phyloP scores from a whole-genome alignment of 2,888 invertebrate genomes.

The Chouioia cunea region DNA sequence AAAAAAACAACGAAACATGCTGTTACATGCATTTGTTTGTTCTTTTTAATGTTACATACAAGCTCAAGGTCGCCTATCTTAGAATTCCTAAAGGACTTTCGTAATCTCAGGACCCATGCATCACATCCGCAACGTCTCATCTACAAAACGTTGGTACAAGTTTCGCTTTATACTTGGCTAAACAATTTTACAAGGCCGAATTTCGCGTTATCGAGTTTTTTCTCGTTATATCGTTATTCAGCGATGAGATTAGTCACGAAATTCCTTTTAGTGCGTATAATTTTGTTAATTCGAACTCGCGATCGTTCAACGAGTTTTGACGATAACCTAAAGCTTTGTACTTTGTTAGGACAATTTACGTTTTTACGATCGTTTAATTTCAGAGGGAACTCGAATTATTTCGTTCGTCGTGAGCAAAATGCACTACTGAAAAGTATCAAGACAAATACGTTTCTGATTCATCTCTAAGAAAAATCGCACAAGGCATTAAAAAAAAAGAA shows the following conservation, averaged over 20 bases:
- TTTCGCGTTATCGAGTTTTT: conserved; percentile 25
- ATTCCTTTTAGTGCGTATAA: not conserved
- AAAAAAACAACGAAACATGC: conserved; percentile 58
- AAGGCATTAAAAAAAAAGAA: not conserved
- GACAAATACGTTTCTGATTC: not conserved
- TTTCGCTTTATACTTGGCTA: conserved; percentile 24
- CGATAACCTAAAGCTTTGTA: too few species aligned
- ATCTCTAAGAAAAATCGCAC: not conserved
- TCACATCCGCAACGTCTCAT: conserved; percentile 67
- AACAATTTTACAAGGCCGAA: conserved; percentile 23
- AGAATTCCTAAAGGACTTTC: conserved; percentile 66
- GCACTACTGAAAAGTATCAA: not conserved
- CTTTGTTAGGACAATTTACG: too few species aligned
- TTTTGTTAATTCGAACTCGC: not conserved
- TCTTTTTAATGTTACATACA: conserved; percentile 60
- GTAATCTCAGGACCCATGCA: conserved; percentile 66
- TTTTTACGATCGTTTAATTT: not conserved
- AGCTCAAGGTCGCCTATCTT: conserved; percentile 67
- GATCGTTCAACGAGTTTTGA: too few species aligned
- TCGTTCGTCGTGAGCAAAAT: not conserved
- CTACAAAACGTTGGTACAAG: conserved; percentile 61
- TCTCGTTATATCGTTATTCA: too few species aligned
- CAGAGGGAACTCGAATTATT: conserved; percentile 11
- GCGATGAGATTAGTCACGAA: too few species aligned
- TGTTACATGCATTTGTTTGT: conserved; percentile 47